These are phyloP conservation scores for Cisticola juncidis DNA, from an alignment of 2,113 vertebrate species.

Conservation along the genomic window DNA sequence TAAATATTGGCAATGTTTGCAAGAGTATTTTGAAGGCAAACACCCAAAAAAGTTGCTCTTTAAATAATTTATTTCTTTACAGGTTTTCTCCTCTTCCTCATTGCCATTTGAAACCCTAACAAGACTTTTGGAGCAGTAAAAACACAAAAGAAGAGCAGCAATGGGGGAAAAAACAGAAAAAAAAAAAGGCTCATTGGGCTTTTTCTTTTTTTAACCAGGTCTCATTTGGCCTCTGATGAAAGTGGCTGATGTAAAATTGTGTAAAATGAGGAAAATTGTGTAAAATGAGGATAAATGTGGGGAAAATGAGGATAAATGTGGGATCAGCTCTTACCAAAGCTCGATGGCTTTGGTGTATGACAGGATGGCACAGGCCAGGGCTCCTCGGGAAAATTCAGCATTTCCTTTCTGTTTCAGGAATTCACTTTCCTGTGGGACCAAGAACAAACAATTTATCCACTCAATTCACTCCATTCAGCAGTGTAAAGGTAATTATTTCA, in stretches of 20 bases:
- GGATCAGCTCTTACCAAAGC: slow-evolving; percentile 76
- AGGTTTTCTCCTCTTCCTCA: background rate
- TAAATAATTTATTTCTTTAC: background rate
- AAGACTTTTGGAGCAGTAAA: background rate
- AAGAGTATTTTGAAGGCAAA: background rate
- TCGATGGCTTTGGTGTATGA: slow-evolving; percentile 88
- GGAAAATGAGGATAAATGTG: background rate
- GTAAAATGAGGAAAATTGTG: too few relatives aligned
- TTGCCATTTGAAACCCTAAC: background rate
- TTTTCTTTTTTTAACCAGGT: background rate
- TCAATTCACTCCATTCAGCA: background rate
- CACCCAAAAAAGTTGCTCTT: background rate
- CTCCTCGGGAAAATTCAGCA: slow-evolving; percentile 77
- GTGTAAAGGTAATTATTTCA: background rate
- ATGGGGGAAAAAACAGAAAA: background rate
- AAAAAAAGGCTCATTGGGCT: fast-evolving
- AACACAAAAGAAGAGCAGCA: background rate
- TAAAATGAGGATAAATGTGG: too few relatives aligned
- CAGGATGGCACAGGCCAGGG: slow-evolving; percentile 77
- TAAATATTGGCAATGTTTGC: background rate
- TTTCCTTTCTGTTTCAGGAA: slow-evolving; percentile 86
- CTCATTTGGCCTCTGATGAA: background rate
- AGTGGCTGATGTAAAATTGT: background rate
- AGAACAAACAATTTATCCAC: background rate
- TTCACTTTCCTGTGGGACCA: slow-evolving; percentile 82